These are phyloP conservation scores for Drosophila rhopaloa DNA, from an alignment of 1,140 invertebrate species.

Conservation along the genomic window DNA sequence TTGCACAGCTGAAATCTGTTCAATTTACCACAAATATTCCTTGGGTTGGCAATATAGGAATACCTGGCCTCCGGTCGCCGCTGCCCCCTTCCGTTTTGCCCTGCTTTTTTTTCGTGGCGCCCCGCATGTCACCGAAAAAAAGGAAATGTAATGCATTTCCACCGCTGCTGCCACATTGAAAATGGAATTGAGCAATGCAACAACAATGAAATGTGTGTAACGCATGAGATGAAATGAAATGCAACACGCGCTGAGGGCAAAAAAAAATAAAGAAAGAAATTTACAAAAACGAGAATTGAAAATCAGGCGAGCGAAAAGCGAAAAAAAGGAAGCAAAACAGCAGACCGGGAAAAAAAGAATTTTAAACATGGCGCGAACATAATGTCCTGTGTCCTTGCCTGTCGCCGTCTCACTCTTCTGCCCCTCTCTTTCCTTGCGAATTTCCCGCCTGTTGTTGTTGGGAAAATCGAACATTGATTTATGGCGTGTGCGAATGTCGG, in stretches of 20 bases:
- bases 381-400: constrained; percentile 83
- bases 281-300: constrained; percentile 59
- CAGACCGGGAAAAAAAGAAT: constrained; percentile 54
- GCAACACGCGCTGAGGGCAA: constrained; percentile 55
- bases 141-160: constrained; percentile 72
- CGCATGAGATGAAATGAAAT: constrained; percentile 78
- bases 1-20: constrained; percentile 65
- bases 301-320: constrained; percentile 42
- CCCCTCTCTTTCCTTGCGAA: constrained; percentile 46
- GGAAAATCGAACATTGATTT: constrained; percentile 79
- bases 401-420: constrained; percentile 23
- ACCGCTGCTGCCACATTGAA: constrained; percentile 45
- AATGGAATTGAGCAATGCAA: constrained; percentile 53
- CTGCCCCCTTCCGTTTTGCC: neutral
- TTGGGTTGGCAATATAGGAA: constrained; percentile 23
- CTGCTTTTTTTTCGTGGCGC: constrained; percentile 42
- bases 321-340: constrained; percentile 49
- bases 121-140: constrained; percentile 64
- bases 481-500: constrained; percentile 73
- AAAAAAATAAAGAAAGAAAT: constrained; percentile 33
- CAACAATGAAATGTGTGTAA: constrained; percentile 75
- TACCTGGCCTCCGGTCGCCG: constrained; percentile 31
- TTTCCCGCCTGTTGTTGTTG: constrained; percentile 61
- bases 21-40: constrained; percentile 52
- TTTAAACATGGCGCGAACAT: constrained; percentile 84